phyloP scores from a whole-genome alignment of 1,140 invertebrate species.

The Zaprionus capensis region DNA sequence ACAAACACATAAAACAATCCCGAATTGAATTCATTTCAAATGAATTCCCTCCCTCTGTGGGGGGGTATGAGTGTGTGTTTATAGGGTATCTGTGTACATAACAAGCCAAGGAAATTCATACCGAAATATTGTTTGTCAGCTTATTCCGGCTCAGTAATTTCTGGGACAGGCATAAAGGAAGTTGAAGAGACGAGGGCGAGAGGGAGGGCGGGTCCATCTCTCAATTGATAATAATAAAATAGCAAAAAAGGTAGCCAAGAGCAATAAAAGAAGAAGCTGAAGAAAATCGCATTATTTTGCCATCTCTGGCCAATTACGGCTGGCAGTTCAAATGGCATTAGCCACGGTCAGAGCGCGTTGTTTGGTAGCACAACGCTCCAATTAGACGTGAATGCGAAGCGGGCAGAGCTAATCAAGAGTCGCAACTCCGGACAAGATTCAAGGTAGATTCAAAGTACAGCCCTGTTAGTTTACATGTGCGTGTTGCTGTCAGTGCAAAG shows the following conservation, averaged over 20 bases:
- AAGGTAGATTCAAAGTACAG: slow-evolving; percentile 2
- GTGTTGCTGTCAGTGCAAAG: neutral
- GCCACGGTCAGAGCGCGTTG: slow-evolving; percentile 24
- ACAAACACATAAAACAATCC: neutral
- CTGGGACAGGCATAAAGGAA: neutral
- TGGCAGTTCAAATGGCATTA: slow-evolving; percentile 39
- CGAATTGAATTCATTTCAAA: slow-evolving; percentile 7
- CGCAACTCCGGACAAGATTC: neutral
- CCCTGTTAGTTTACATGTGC: neutral
- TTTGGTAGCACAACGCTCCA: slow-evolving; percentile 9
- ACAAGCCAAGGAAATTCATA: neutral
- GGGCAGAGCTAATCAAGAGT: slow-evolving; percentile 26
- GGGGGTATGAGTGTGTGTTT: neutral
- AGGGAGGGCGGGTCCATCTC: neutral
- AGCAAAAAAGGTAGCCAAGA: neutral
- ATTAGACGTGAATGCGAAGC: slow-evolving; percentile 28
- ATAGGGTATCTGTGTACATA: neutral
- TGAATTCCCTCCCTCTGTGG: neutral
- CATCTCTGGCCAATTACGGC: slow-evolving; percentile 50
- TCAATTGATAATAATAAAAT: slow-evolving; percentile 19
- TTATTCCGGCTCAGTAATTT: slow-evolving; percentile 8
- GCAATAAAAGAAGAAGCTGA: neutral
- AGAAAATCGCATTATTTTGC: slow-evolving; percentile 46
- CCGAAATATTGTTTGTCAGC: neutral
- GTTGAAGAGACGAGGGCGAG: neutral